A percentile compares a stretch with the other conserved stretches of the same genome.
These are phyloP conservation scores for Phenganax subtilis DNA, from an alignment of 92 coral and sea anemone genomes.

Conservation along the genomic window DNA sequence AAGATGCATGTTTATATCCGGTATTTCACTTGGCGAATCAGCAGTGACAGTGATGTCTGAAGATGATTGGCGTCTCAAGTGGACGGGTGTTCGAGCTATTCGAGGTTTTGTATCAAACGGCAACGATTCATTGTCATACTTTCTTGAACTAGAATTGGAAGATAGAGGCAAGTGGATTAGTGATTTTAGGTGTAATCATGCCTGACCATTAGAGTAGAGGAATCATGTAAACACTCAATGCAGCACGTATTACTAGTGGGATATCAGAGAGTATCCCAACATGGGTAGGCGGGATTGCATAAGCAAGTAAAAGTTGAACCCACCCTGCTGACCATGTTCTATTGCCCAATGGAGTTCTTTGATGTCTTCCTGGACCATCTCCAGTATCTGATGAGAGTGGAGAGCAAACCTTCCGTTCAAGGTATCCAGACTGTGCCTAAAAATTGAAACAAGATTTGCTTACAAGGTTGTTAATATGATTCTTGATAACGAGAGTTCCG, in stretches of 20 bases:
- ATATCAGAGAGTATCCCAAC: neutral
- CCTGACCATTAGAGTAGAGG: neutral
- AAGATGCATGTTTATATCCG: constrained; percentile 51
- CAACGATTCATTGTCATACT: constrained; percentile 51
- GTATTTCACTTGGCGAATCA: constrained; percentile 37
- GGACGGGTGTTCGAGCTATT: constrained; percentile 85
- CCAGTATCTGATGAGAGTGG: constrained; percentile 26
- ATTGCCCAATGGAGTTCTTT: constrained; percentile 1
- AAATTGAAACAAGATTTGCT: neutral
- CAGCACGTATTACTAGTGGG: neutral
- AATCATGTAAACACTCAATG: neutral
- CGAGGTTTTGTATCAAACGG: constrained; percentile 94
- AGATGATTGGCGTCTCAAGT: constrained; percentile 53
- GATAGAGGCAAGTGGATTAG: neutral
- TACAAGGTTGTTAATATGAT: neutral
- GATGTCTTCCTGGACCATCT: constrained; percentile 25
- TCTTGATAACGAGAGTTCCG: no score
- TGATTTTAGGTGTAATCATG: neutral
- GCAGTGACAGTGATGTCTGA: constrained; percentile 23
- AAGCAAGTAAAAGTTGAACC: neutral
- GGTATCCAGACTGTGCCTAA: constrained; percentile 11
- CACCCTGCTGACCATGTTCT: constrained; percentile 39
- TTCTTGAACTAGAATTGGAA: constrained; percentile 40
- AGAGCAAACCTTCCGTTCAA: neutral
- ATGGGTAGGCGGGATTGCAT: neutral